Base-by-base conservation (phyloP, 2,797 vertebrate species). In the Falco novaeseelandiae region DNA sequence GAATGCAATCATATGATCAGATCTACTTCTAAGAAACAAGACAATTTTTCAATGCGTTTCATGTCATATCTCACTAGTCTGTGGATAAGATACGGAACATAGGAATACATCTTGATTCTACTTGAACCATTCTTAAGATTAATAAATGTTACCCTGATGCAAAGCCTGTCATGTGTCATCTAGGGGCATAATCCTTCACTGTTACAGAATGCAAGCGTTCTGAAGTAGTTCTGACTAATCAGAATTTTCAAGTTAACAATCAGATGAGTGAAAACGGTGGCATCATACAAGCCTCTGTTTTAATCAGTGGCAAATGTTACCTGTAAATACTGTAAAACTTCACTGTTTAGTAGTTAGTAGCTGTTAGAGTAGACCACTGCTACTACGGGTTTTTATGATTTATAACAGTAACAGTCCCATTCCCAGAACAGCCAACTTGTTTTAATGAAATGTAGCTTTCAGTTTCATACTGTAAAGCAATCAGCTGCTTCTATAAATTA, bases 381-480 rank as follows among this genome's bases (percentile, higher is more conserved):
- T 82, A 48, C 25, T 65, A 13, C 1, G 7, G 42, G 32, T 72
- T 77, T 87, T 59, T 25, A 57, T 32, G 59, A 94, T 94, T 94
- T 94, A 90, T 82, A 79, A 70, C 54, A 57, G 32, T 8, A 85
- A 51, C 34, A 59, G 48, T 51, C 36, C 58, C 22, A 25, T 73
- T 93, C 85, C 65, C 80, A 91, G 51, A 79, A 22, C 20, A 84
- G 57, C n/a, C 73, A 79, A 30, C 83, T 82, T 70, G n/a, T 87
- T 93, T 79, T 40, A 84, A 55, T 90, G 83, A 93, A 95, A 84
- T 67, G 80, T 76, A 59, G 87, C 58, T 84, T 88, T 84, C 69
- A 55, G 80, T 62, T 82, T 96, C 91, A 87, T 95, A n/a, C 80
- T 93, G 89, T 66, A 93, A 95, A 97, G n/a, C 83, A 76, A 96